These are phyloP conservation scores for Syngnathus floridae DNA, from an alignment of 2,113 vertebrate genomes.

Conservation along the genomic window DNA sequence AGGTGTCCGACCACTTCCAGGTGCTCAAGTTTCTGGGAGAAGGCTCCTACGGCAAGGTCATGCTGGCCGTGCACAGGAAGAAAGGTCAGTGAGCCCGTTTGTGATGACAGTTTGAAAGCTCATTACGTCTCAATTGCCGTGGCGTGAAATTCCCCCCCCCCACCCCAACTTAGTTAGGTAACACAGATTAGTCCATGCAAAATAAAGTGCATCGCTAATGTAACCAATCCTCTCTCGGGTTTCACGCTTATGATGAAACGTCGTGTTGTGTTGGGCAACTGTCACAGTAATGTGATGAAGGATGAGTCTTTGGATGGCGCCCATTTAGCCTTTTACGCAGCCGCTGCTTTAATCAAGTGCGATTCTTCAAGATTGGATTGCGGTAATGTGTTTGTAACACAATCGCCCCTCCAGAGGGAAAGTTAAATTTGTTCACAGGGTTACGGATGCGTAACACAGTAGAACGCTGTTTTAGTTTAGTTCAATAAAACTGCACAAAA, in stretches of 20 bases:
- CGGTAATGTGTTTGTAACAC: conserved; percentile 28
- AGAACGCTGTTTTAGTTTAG: neutral
- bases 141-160: neutral
- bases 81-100: conserved; percentile 64
- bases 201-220: neutral
- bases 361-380: conserved; percentile 44
- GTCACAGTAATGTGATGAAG: conserved; percentile 7
- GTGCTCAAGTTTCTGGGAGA: conserved; percentile 81
- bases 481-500: too few species aligned
- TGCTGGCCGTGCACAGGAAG: conserved; percentile 78
- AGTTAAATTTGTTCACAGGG: conserved; percentile 49
- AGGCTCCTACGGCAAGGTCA: conserved; percentile 83
- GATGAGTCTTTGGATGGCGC: conserved; percentile 22
- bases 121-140: neutral
- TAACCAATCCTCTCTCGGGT: conserved; percentile 6
- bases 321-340: conserved; percentile 34
- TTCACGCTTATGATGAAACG: conserved; percentile 16
- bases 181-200: neutral
- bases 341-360: conserved; percentile 35
- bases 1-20: conserved; percentile 75
- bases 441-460: conserved; percentile 11
- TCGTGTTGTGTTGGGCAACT: conserved; percentile 5
- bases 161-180: neutral
- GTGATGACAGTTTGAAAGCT: neutral
- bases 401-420: conserved; percentile 32